phyloP scores from a whole-genome alignment of 2,113 vertebrate species.

The Bufo gargarizans region DNA sequence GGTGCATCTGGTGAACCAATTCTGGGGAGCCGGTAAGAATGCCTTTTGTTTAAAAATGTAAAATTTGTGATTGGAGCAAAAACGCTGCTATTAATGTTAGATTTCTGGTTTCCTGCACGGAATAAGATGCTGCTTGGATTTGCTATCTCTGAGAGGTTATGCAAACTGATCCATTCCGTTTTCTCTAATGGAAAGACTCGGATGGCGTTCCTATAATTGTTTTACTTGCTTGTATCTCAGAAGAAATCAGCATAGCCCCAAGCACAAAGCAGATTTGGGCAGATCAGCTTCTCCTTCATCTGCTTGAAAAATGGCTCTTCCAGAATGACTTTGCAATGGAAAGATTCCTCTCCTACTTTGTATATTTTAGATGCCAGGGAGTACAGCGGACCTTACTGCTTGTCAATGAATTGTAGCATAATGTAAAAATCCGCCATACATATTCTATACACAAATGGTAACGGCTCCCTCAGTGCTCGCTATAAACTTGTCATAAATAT shows the following conservation, averaged over 20 bases:
- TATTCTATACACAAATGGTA: conserved; percentile 18
- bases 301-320: conserved; percentile 16
- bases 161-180: conserved; percentile 3
- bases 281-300: conserved; percentile 23
- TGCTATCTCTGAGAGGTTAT: conserved; percentile 3
- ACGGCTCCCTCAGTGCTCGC: conserved; percentile 21
- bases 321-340: conserved; percentile 13
- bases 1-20: conserved; percentile 81
- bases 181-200: neutral
- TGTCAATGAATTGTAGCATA: neutral
- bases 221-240: conserved; percentile 23
- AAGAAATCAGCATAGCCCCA: conserved; percentile 12
- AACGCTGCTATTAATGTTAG: neutral
- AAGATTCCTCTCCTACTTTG: neutral
- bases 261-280: conserved; percentile 24
- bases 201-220: conserved; percentile 22
- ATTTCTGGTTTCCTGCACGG: neutral
- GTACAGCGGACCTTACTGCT: neutral
- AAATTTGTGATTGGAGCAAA: neutral
- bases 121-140: neutral
- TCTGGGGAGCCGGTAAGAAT: conserved; percentile 80
- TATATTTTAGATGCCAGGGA: conserved; percentile 4
- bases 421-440: neutral
- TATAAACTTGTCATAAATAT: conserved; percentile 15
- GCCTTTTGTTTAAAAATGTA: neutral